Conservation (phyloP, 2,888 invertebrate genomes). For the Catocala sponsa region DNA sequence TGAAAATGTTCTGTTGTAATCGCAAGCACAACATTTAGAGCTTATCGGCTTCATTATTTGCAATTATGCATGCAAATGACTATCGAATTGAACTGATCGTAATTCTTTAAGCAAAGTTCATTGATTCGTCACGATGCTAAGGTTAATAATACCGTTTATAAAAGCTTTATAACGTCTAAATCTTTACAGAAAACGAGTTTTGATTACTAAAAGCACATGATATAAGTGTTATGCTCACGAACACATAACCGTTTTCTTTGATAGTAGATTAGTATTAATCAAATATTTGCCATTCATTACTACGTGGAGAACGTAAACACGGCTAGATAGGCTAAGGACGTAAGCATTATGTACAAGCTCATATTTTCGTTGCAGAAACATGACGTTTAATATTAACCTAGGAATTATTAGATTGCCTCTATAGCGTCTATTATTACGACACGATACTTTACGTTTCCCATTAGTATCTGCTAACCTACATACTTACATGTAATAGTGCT, state of each 20-base stretch:
- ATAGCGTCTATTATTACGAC: conserved; percentile 6
- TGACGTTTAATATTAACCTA: conserved; percentile 7
- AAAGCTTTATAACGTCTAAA: conserved; percentile 15
- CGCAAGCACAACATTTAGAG: too few relatives aligned
- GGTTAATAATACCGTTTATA: too few relatives aligned
- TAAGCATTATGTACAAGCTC: conserved; percentile 29
- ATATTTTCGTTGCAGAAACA: conserved; percentile 12
- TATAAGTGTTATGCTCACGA: conserved; percentile 22
- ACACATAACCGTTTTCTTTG: conserved; percentile 28
- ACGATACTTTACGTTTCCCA: conserved; percentile 26
- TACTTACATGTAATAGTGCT: conserved; percentile 37
- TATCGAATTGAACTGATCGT: too few relatives aligned
- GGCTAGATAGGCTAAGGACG: conserved; percentile 27
- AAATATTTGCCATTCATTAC: conserved; percentile 38
- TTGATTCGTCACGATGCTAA: too few relatives aligned
- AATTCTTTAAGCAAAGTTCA: too few relatives aligned
- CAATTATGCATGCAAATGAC: too few relatives aligned
- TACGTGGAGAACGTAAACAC: conserved; percentile 39
- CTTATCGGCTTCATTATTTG: too few relatives aligned
- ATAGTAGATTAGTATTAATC: conserved; percentile 37
- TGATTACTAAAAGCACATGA: conserved; percentile 15
- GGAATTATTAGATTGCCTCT: conserved; percentile 8
- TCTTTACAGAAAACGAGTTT: conserved; percentile 2
- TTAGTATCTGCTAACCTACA: conserved; percentile 46
- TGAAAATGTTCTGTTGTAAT: too few relatives aligned